Conservation (phyloP, 1,140 invertebrate genomes). For the Belonocnema kinseyi region DNA sequence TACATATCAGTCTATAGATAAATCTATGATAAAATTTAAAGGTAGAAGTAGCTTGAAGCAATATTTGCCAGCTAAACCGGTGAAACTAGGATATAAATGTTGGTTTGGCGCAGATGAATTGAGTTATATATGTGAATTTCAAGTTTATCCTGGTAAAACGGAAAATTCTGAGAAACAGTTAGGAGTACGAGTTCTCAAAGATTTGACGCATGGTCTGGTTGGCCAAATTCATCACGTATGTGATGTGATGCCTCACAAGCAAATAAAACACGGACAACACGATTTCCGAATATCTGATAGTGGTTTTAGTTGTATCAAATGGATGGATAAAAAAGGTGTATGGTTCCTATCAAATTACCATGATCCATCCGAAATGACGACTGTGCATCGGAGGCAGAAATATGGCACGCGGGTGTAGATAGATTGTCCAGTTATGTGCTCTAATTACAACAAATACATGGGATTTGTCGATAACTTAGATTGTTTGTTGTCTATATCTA, state of each 20-base stretch:
- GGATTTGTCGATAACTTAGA: slow-evolving; percentile 58
- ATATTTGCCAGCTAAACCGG: slow-evolving; percentile 72
- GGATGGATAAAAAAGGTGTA: slow-evolving; percentile 68
- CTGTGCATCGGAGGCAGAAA: slow-evolving; percentile 51
- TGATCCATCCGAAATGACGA: no score
- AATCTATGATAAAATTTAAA: slow-evolving; percentile 68
- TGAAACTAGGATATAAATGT: slow-evolving; percentile 73
- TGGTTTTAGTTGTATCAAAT: slow-evolving; percentile 65
- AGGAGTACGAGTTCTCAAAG: slow-evolving; percentile 62
- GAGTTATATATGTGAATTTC: no score
- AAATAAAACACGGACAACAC: no score
- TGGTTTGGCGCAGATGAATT: no score
- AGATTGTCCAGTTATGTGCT: no score
- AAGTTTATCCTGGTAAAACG: no score
- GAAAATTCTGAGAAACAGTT: no score
- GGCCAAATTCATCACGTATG: slow-evolving; percentile 54
- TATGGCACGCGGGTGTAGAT: slow-evolving; percentile 47
- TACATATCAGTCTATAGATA: slow-evolving; percentile 54
- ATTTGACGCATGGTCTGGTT: slow-evolving; percentile 57
- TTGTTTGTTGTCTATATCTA: slow-evolving; percentile 64
- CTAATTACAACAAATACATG: slow-evolving; percentile 59
- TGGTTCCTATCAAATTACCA: slow-evolving; percentile 67
- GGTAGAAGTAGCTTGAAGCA: no score
- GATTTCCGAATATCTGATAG: no score
- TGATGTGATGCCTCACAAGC: slow-evolving; percentile 60